These are phyloP conservation scores for Meghimatium bilineatum DNA, from an alignment of 2,888 invertebrate species.

Conservation along the genomic window DNA sequence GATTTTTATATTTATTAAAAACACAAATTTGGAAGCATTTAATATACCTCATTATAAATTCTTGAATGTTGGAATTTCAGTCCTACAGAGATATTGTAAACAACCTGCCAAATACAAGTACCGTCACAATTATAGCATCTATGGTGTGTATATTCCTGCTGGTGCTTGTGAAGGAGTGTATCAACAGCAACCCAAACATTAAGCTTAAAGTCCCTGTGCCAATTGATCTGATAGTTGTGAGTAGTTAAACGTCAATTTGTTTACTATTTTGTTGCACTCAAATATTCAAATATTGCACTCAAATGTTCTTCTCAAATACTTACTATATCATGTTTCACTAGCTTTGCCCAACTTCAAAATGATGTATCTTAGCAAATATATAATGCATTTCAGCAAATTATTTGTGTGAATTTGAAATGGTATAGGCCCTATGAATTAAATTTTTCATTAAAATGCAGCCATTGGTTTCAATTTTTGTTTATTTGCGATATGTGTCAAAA, in stretches of 20 bases:
- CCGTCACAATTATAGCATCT: conserved; percentile 84
- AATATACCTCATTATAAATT: not conserved
- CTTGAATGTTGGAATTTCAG: conserved; percentile 74
- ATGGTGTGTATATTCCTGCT: conserved; percentile 83
- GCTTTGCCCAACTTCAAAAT: too few species aligned
- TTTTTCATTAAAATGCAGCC: too few species aligned
- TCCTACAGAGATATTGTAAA: conserved; percentile 81
- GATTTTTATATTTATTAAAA: too few species aligned
- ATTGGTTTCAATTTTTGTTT: too few species aligned
- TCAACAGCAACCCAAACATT: conserved; percentile 77
- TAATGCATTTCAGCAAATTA: too few species aligned
- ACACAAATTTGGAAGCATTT: not conserved
- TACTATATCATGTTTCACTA: too few species aligned
- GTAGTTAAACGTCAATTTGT: conserved; percentile 50
- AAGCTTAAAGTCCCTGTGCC: conserved; percentile 85
- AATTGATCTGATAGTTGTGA: conserved; percentile 88
- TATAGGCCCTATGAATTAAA: too few species aligned
- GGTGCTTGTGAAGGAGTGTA: conserved; percentile 79
- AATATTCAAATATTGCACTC: too few species aligned
- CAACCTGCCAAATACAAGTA: conserved; percentile 81
- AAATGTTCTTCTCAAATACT: too few species aligned
- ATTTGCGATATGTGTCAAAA: too few species aligned
- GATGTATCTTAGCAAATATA: too few species aligned
- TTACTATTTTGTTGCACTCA: not conserved
- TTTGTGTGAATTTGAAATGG: too few species aligned